Evolutionary conservation across 2,797 vertebrate species (phyloP).

Genomic region (Pteronotus mesoamericanus): DNA sequence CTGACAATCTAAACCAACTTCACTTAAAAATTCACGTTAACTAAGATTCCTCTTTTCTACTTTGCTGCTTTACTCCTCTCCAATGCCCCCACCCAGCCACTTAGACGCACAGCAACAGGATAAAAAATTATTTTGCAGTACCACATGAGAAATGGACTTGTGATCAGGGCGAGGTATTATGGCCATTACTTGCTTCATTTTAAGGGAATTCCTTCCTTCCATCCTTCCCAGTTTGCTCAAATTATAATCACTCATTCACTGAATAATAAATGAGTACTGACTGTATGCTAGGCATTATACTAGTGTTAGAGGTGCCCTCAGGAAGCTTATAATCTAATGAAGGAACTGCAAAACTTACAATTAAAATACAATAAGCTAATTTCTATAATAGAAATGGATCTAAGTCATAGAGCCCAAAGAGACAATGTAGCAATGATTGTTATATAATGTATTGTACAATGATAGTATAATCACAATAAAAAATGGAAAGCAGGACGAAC

Average conservation of each 20-base stretch:
- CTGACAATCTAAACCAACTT: neutral
- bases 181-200: neutral
- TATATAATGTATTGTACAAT: neutral
- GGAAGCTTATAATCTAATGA: neutral
- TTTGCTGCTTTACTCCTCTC: neutral
- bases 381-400: neutral
- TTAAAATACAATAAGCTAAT: neutral
- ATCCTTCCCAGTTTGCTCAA: neutral
- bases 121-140: neutral
- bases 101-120: neutral
- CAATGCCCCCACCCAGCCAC: accelerated
- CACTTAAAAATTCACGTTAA: neutral
- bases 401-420: neutral
- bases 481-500: neutral
- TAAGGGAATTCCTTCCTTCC: neutral
- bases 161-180: neutral
- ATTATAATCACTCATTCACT: neutral
- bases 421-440: neutral
- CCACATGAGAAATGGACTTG: neutral
- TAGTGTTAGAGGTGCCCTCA: neutral
- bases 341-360: neutral
- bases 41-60: neutral
- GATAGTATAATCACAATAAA: neutral
- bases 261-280: neutral
- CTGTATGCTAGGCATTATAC: neutral